Evolutionary conservation across 1,140 invertebrate species (phyloP).

Genomic region (Cryptotermes secundus): DNA sequence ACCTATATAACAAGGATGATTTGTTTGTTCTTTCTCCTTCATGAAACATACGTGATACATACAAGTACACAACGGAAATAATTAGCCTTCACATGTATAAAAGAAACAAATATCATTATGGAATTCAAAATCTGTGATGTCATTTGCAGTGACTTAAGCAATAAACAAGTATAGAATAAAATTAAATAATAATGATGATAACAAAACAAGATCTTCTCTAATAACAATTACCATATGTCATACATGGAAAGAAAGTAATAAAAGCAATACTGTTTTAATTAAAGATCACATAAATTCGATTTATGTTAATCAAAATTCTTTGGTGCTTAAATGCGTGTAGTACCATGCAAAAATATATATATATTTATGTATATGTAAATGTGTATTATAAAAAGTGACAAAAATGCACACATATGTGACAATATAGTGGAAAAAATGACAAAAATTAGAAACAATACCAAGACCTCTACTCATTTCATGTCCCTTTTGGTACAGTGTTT

Average conservation of each 20-base stretch:
- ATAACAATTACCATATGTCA: not conserved
- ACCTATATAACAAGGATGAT: not conserved
- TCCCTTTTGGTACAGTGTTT: not conserved
- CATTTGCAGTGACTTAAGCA: not conserved
- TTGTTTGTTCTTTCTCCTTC: not conserved
- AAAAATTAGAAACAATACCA: slow-evolving; percentile 2
- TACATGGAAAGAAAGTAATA: not conserved
- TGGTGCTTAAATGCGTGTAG: not conserved
- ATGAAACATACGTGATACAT: not conserved
- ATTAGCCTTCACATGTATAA: not conserved
- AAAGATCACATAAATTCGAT: slow-evolving; percentile 1
- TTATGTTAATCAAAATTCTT: not conserved
- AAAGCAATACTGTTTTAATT: slow-evolving; percentile 2
- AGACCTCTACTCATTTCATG: not conserved
- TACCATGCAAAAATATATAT: slow-evolving; percentile 9
- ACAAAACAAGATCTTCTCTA: not conserved
- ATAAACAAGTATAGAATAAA: not conserved
- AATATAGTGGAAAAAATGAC: slow-evolving; percentile 8
- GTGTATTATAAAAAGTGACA: slow-evolving; percentile 20
- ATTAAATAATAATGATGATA: not conserved
- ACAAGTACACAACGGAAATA: not conserved
- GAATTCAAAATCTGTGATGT: not conserved
- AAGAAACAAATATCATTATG: slow-evolving; percentile 7
- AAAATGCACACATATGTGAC: not conserved
- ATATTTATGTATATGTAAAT: not conserved